These are phyloP conservation scores for Hypomesus transpacificus DNA, from an alignment of 2,113 vertebrate genomes.

Conservation along the genomic window DNA sequence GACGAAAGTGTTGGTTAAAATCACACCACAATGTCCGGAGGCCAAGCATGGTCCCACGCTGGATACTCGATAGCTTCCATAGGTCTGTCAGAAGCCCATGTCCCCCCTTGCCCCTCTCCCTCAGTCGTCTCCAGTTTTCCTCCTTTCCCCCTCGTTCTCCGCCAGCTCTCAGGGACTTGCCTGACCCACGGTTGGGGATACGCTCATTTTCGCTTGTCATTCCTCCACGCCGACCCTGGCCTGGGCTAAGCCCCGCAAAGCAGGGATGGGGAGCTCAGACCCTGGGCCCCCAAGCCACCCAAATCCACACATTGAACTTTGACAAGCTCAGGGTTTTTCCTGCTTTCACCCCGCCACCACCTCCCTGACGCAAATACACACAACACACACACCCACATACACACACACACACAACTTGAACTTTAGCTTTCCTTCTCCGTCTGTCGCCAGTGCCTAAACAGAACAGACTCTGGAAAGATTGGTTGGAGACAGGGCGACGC, in stretches of 20 bases:
- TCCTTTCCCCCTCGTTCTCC: slow-evolving; percentile 31
- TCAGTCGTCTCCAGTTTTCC: slow-evolving; percentile 5
- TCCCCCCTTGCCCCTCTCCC: neutral
- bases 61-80: neutral
- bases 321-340: slow-evolving; percentile 44
- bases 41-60: neutral
- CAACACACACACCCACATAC: too few species aligned
- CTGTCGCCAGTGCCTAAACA: slow-evolving; percentile 7
- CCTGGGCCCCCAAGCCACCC: slow-evolving; percentile 42
- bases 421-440: slow-evolving; percentile 21
- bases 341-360: slow-evolving; percentile 7
- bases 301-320: slow-evolving; percentile 48
- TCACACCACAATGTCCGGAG: neutral
- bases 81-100: slow-evolving; percentile 6
- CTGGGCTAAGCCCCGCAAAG: slow-evolving; percentile 59
- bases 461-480: neutral
- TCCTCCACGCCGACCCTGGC: slow-evolving; percentile 30
- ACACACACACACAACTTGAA: neutral
- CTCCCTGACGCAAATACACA: neutral
- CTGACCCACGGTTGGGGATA: slow-evolving; percentile 25
- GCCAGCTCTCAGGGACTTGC: slow-evolving; percentile 17
- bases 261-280: slow-evolving; percentile 24
- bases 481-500: slow-evolving; percentile 6
- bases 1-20: neutral
- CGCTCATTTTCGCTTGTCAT: slow-evolving; percentile 30